Base-by-base conservation (phyloP, 2,113 vertebrate species). In the Menidia beryllina region DNA sequence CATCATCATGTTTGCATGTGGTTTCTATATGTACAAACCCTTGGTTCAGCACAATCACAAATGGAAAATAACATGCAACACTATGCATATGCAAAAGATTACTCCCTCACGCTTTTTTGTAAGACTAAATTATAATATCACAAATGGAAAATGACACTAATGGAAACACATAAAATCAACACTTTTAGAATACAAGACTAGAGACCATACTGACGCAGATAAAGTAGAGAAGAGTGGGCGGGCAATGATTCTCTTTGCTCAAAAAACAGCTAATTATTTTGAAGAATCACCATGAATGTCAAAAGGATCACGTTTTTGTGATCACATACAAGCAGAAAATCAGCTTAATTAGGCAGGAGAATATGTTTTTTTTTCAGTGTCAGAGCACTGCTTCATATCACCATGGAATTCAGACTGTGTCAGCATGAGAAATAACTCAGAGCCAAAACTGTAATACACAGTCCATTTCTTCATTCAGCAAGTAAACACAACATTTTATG, bases 1-100 rank as follows among this genome's bases (percentile, higher is more conserved):
- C 75, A 26, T 54, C 74, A 71, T 79, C 84, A 47, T 57, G 20
- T 36, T 15, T 67, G 12, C 71, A 57, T 74, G 51, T 69, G 39
- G 49, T 39, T 26, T 72, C 60, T 63, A 36, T 14, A 63, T 74
- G 51, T 78, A 24, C 45, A 79, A 64, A 78, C 58, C 71, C 69
- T 38, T 84, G 58, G 62, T 25, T 72, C 69, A 61, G 25, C 43
- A 62, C n/a, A 19, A 66, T 50, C 45, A 78, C 59, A 72, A 76
- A 71, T 52, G 34, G 23, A 9, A 66, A 8, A 13, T 6, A 47
- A 55, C 50, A 36, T 12, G 45, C 56, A 76, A 54, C 21, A 72
- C 71, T 38, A 47, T 60, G 43, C 49, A 23, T 50, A 36, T 12
- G 45, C 56, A 77, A 54, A n/a, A 79, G 20, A 58, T 48, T 38